These are phyloP conservation scores for Scaptomyza pallida DNA, from an alignment of 1,140 invertebrate species.

Conservation along the genomic window DNA sequence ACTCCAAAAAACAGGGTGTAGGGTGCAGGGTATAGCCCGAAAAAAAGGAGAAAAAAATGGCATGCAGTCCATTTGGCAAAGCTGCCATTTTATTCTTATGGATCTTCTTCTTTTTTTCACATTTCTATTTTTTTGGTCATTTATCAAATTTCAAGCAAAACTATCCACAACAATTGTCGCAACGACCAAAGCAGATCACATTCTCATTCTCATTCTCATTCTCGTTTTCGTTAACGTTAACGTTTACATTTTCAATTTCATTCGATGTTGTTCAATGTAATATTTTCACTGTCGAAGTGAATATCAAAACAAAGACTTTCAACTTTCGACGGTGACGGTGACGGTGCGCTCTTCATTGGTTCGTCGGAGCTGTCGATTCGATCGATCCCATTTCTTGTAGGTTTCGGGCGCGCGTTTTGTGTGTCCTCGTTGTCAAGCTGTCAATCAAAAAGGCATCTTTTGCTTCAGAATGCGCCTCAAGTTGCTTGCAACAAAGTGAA, in stretches of 20 bases:
- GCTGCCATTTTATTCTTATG: conserved; percentile 32
- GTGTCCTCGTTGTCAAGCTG: conserved; percentile 55
- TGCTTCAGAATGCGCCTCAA: conserved; percentile 44
- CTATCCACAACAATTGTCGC: conserved; percentile 31
- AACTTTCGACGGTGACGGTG: conserved; percentile 37
- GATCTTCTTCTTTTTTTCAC: too few relatives aligned
- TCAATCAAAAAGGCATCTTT: conserved; percentile 68
- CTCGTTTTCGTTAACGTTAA: too few relatives aligned
- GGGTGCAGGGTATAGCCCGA: too few relatives aligned
- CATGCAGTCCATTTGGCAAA: neutral
- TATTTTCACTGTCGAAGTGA: conserved; percentile 62
- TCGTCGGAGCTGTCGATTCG: conserved; percentile 17
- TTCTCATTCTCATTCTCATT: conserved; percentile 20
- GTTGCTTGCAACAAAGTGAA: conserved; percentile 29
- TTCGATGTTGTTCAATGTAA: conserved; percentile 12
- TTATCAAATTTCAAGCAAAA: conserved; percentile 77
- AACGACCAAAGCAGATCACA: conserved; percentile 65
- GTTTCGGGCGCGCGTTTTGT: conserved; percentile 64
- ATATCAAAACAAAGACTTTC: conserved; percentile 73
- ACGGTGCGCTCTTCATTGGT: conserved; percentile 38
- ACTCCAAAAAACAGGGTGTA: too few relatives aligned
- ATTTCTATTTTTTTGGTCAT: conserved; percentile 62
- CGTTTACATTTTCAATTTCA: conserved; percentile 2
- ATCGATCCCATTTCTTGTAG: conserved; percentile 25
- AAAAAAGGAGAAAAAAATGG: too few relatives aligned